A percentile compares a stretch with the other conserved stretches of the same genome.
Conservation (phyloP, 1,140 invertebrate species). For the Theocolax elegans region DNA sequence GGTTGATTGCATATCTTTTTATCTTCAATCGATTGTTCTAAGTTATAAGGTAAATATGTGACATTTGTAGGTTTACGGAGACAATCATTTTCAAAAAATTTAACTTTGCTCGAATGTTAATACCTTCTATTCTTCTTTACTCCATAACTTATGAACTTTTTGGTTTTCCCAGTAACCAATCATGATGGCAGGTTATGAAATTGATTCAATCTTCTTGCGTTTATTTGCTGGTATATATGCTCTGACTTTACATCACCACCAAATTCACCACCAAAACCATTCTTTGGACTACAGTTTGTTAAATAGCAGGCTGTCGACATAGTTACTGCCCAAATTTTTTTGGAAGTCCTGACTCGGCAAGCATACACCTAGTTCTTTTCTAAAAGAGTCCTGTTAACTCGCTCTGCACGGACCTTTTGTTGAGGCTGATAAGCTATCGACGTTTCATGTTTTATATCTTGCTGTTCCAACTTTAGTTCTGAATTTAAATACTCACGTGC, state of each 20-base stretch:
- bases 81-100: too few relatives aligned
- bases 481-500: constrained; percentile 42
- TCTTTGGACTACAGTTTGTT: constrained; percentile 48
- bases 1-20: too few relatives aligned
- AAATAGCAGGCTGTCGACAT: constrained; percentile 50
- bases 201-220: too few relatives aligned
- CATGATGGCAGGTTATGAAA: too few relatives aligned
- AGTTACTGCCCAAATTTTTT: constrained; percentile 54
- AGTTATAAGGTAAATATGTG: too few relatives aligned
- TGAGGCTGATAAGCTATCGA: constrained; percentile 52
- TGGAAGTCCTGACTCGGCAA: constrained; percentile 15
- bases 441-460: constrained; percentile 39
- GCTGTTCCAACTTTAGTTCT: neutral
- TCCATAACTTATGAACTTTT: too few relatives aligned
- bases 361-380: constrained; percentile 46
- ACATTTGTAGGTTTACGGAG: too few relatives aligned
- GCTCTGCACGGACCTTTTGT: constrained; percentile 55
- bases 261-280: constrained; percentile 56
- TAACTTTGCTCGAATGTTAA: too few relatives aligned
- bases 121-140: too few relatives aligned
- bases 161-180: too few relatives aligned
- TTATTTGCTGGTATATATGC: constrained; percentile 46
- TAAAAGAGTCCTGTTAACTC: constrained; percentile 51
- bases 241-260: constrained; percentile 58
- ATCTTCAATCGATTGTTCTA: too few relatives aligned